These are phyloP conservation scores for Cacoxenus indagator DNA, from an alignment of 2,888 invertebrate species.

Conservation along the genomic window DNA sequence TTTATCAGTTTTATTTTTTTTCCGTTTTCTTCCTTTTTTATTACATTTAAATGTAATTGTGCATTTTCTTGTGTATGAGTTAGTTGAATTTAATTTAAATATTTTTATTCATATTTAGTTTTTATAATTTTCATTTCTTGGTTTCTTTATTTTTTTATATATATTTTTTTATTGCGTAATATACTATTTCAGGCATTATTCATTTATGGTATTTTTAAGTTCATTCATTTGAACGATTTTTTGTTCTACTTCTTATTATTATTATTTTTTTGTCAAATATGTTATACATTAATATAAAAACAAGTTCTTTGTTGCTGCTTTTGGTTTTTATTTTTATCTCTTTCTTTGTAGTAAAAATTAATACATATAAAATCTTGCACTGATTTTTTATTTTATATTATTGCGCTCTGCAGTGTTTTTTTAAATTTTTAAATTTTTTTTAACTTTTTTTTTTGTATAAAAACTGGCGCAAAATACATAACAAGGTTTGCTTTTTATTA, in stretches of 20 bases:
- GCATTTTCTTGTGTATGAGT: constrained; percentile 48
- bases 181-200: constrained; percentile 58
- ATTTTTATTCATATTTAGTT: constrained; percentile 29
- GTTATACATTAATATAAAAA: constrained; percentile 54
- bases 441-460: constrained; percentile 33
- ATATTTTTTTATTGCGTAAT: constrained; percentile 53
- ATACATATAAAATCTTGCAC: constrained; percentile 57
- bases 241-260: constrained; percentile 26
- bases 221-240: neutral
- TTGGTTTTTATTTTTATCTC: constrained; percentile 35
- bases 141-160: constrained; percentile 44
- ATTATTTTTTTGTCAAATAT: constrained; percentile 45
- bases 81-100: constrained; percentile 23
- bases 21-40: constrained; percentile 43
- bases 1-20: constrained; percentile 48
- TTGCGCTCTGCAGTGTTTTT: constrained; percentile 43
- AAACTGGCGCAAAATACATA: constrained; percentile 55
- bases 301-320: constrained; percentile 45
- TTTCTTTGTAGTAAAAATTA: constrained; percentile 53
- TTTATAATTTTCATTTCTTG: constrained; percentile 25
- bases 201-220: constrained; percentile 32
- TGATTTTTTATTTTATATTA: constrained; percentile 39
- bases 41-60: constrained; percentile 64
- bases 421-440: constrained; percentile 26
- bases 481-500: constrained; percentile 41